Conservation (phyloP, 2,113 vertebrate genomes). For the Gavialis gangeticus region DNA sequence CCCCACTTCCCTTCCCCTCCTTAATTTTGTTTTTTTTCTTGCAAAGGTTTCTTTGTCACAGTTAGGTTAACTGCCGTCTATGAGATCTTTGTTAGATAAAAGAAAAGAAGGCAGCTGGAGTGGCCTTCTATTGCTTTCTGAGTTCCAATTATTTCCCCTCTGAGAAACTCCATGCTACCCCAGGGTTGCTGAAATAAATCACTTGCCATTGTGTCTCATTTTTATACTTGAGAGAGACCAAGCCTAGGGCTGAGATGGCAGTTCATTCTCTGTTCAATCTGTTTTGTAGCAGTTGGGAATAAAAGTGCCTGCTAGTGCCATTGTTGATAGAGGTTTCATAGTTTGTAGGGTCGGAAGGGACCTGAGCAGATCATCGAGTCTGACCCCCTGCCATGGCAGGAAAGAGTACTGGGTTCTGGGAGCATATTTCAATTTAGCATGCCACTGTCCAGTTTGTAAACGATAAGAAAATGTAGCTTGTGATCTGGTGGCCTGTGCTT, state of each 20-base stretch:
- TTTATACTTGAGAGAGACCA: not conserved
- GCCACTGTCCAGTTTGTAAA: not conserved
- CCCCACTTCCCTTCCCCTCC: not conserved
- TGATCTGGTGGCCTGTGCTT: not conserved
- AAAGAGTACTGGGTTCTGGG: too few species aligned
- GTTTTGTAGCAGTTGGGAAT: not conserved
- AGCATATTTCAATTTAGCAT: not conserved
- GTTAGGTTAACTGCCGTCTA: conserved; percentile 30
- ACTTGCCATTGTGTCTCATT: accelerated
- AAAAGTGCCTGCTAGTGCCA: not conserved
- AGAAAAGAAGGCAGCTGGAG: conserved; percentile 22
- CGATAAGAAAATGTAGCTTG: not conserved
- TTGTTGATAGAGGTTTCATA: accelerated
- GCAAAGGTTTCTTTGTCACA: conserved; percentile 42
- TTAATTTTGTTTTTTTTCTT: conserved; percentile 27
- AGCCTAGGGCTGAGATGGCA: not conserved
- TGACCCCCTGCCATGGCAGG: too few species aligned
- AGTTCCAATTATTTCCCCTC: conserved; percentile 1
- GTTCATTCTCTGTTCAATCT: not conserved
- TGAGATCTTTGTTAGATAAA: not conserved
- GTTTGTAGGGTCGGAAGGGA: too few species aligned
- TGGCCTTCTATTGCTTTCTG: conserved; percentile 41
- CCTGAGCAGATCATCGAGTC: too few species aligned
- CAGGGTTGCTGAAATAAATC: conserved; percentile 38
- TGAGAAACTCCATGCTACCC: conserved; percentile 32